phyloP scores from a whole-genome alignment of 2,888 invertebrate species.

The Octonoba sinensis region DNA sequence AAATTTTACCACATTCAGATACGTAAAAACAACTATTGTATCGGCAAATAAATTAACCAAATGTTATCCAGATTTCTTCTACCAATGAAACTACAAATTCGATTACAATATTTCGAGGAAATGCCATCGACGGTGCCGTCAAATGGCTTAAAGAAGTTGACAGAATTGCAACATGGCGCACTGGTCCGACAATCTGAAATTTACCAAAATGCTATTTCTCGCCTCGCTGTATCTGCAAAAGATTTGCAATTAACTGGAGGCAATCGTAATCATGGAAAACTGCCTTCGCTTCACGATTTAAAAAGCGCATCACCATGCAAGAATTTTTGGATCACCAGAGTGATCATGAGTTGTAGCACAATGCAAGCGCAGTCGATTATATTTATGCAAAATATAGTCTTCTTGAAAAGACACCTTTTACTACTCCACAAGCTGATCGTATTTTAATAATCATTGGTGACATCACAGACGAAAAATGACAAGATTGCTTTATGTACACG shows the following conservation, averaged over 20 bases:
- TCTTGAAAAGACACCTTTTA: no score
- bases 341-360: no score
- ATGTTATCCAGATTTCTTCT: neutral
- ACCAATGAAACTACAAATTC: neutral
- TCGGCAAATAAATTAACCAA: neutral
- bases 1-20: conserved; percentile 6
- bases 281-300: neutral
- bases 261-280: neutral
- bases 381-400: no score
- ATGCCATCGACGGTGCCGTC: no score
- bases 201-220: neutral
- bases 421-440: no score
- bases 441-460: no score
- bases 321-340: no score
- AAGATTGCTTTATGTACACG: no score
- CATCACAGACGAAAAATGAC: no score
- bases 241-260: neutral
- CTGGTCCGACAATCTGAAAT: neutral
- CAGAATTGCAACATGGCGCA: neutral
- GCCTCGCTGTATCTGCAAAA: neutral
- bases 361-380: no score
- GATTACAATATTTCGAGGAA: neutral
- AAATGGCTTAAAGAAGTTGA: no score
- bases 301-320: no score
- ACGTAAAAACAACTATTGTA: conserved; percentile 2